Evolutionary conservation across 2,113 vertebrate genomes (phyloP).

Genomic region (Phoenicopterus ruber): DNA sequence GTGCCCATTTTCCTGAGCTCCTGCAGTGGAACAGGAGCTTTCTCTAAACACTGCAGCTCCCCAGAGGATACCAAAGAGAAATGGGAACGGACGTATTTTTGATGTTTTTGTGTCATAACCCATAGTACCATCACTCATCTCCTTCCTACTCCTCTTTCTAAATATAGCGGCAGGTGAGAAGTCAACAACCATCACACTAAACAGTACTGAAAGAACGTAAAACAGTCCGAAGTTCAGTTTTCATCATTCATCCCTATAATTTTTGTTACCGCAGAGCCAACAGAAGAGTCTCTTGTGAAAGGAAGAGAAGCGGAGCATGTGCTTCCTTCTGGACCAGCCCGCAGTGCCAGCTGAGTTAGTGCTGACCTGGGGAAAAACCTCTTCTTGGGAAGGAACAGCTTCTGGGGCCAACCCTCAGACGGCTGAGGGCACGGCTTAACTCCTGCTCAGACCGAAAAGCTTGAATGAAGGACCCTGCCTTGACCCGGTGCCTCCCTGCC

Average conservation of each 20-base stretch:
- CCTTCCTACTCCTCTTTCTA: constrained; percentile 18
- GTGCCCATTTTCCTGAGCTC: constrained; percentile 13
- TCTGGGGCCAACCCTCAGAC: not conserved
- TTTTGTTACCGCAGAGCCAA: not conserved
- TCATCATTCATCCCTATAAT: constrained; percentile 8
- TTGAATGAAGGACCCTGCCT: not conserved
- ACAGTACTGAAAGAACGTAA: constrained; percentile 24
- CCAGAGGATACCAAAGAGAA: constrained; percentile 20
- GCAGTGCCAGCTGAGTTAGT: not conserved
- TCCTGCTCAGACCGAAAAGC: not conserved
- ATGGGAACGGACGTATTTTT: constrained; percentile 1
- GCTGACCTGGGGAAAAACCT: not conserved
- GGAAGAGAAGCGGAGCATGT: not conserved
- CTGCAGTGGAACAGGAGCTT: not conserved
- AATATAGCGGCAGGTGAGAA: not conserved
- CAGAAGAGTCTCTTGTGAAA: not conserved
- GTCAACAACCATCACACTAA: constrained; percentile 9
- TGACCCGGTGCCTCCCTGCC: not conserved
- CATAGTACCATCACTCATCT: not conserved
- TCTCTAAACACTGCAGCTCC: constrained; percentile 1
- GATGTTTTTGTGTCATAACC: constrained; percentile 33
- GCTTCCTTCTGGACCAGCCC: not conserved
- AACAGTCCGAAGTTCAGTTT: constrained; percentile 15
- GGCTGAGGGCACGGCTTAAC: not conserved
- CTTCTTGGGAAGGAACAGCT: not conserved